Base-by-base conservation (phyloP, 2,888 invertebrate genomes). In the Meiosimyza decipiens region DNA sequence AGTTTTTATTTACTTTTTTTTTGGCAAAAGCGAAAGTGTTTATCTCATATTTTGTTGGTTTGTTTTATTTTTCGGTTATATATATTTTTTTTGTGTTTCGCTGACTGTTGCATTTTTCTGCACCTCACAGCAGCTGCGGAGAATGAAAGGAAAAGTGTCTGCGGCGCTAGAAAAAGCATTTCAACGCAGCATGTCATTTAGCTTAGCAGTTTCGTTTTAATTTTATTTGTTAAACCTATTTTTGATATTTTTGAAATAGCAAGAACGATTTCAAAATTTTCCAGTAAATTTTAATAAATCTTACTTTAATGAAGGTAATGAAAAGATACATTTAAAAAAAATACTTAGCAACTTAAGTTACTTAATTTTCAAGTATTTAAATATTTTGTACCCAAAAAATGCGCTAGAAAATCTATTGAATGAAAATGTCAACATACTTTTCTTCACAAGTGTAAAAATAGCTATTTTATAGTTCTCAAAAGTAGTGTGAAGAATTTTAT, bases 181-280 rank as follows among this genome's bases (percentile, higher is more conserved):
- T 28, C 18, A 28, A 63, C 63, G 9, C 49, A 47, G 40, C 49
- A 47, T 52, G 52, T 66, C 65, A 66, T 66, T 52, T 52, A 54
- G 16, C 9, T 66, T 9, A 11, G 15, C 47, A n/a, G 5, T 18
- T 22, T 65, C 52, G 64, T 33, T 52, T 28, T 51, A 51, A 16
- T 65, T 65, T 52, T 65, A 65, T 51, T 54, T 33, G 65, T 57
- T 22, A 1, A n/a, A 54, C 54, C 54, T 66, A 66, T 66, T 66
- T 66, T 66, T n/a, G 28, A 55, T 1, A 9, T 54, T 15, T 7
- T 66, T 40, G 12, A 22, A 40, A 22, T 16, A 33, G n/a, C 28
- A 57, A n/a, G 18, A 57, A 57, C 33, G 40, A 40, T 40, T 62
- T 28, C 9, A 22, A 12, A 13, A 12, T 57, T 57, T 57, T 57